These are phyloP conservation scores for Patella caerulea DNA, from an alignment of 2,888 invertebrate genomes.

Conservation along the genomic window DNA sequence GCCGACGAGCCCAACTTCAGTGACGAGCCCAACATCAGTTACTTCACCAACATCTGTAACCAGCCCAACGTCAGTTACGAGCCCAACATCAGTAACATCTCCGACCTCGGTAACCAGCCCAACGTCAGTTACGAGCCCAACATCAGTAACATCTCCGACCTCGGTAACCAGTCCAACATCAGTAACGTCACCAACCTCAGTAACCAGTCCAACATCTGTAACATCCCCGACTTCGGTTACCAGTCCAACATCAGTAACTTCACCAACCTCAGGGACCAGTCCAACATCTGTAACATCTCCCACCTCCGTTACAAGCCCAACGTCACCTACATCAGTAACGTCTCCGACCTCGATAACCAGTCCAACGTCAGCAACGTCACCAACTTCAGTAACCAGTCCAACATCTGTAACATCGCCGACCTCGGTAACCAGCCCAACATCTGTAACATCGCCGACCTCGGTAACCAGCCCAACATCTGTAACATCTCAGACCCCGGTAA, in stretches of 20 bases:
- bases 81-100: not conserved
- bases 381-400: not conserved
- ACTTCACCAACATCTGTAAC: not conserved
- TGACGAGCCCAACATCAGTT: not conserved
- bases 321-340: not conserved
- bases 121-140: not conserved
- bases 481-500: not conserved
- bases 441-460: not conserved
- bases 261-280: not conserved
- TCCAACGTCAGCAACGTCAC: not conserved
- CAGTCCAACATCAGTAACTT: not conserved
- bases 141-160: not conserved
- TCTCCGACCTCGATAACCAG: not conserved
- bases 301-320: not conserved
- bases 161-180: not conserved
- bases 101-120: not conserved
- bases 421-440: not conserved
- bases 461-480: not conserved
- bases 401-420: not conserved
- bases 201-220: not conserved
- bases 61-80: not conserved
- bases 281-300: not conserved
- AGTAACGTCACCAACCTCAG: not conserved
- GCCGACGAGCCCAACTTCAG: not conserved
- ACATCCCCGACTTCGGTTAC: not conserved